phyloP scores from a whole-genome alignment of 1,140 invertebrate genomes.

The Drosophila repleta region DNA sequence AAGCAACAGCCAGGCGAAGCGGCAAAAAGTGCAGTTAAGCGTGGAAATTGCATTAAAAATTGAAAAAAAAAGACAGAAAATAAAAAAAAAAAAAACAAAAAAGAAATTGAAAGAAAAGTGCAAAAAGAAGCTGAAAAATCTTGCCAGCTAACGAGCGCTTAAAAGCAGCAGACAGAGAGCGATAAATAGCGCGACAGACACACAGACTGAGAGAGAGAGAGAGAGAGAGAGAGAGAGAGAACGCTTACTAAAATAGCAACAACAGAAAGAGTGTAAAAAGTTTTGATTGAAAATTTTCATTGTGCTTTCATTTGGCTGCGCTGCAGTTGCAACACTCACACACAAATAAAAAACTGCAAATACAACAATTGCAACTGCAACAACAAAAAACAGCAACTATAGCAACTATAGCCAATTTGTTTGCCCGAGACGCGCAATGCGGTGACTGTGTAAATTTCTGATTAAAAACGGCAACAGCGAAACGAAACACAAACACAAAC shows the following conservation, averaged over 20 bases:
- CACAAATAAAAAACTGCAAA: constrained; percentile 16
- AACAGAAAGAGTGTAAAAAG: constrained; percentile 56
- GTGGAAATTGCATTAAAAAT: constrained; percentile 81
- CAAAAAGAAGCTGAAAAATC: constrained; percentile 36
- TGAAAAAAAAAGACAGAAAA: constrained; percentile 58
- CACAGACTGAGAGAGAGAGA: constrained; percentile 36
- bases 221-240: background rate
- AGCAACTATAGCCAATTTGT: constrained; percentile 31
- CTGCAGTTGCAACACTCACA: constrained; percentile 13
- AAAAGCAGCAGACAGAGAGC: constrained; percentile 61
- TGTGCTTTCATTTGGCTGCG: constrained; percentile 66
- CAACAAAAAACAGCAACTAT: constrained; percentile 9
- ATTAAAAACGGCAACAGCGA: constrained; percentile 56
- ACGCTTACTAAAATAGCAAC: constrained; percentile 22
- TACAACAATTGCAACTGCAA: constrained; percentile 10
- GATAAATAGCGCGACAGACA: constrained; percentile 5
- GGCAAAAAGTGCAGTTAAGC: constrained; percentile 78
- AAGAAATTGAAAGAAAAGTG: constrained; percentile 23
- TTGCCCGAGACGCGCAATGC: constrained; percentile 31
- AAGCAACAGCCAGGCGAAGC: constrained; percentile 52
- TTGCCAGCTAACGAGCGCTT: constrained; percentile 72
- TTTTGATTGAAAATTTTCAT: constrained; percentile 81
- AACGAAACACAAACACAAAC: background rate
- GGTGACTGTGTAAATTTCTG: constrained; percentile 76
- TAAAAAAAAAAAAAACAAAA: background rate